These are phyloP conservation scores for Cyprinella venusta DNA, from an alignment of 2,797 vertebrate genomes.

Conservation along the genomic window DNA sequence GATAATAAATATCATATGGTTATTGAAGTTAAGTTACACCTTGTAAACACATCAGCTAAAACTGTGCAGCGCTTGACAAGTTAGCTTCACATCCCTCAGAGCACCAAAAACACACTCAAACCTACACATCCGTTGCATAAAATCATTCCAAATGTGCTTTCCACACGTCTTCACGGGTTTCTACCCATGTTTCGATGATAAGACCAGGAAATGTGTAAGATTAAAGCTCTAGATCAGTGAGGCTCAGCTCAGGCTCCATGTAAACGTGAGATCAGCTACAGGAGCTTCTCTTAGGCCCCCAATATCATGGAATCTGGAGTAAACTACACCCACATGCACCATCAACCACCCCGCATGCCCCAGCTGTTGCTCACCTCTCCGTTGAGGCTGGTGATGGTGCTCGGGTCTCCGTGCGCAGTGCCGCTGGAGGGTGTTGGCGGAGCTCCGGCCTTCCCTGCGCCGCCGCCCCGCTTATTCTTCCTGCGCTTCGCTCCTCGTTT, in stretches of 20 bases:
- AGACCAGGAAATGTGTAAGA: slow-evolving; percentile 4
- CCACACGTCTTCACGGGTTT: background rate
- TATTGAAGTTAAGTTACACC: background rate
- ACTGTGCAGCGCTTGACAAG: background rate
- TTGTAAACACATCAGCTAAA: slow-evolving; percentile 15
- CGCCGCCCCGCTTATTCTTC: slow-evolving; percentile 97
- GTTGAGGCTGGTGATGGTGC: slow-evolving; percentile 72
- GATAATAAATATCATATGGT: too few relatives aligned
- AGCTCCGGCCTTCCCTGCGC: slow-evolving; percentile 83
- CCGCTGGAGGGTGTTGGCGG: slow-evolving; percentile 78
- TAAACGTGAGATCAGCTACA: slow-evolving; percentile 31
- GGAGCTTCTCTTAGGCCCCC: background rate
- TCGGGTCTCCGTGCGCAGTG: slow-evolving; percentile 67
- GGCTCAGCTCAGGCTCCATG: background rate
- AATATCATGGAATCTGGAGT: background rate
- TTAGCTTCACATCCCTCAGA: slow-evolving; percentile 16
- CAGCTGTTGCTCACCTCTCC: slow-evolving; percentile 78
- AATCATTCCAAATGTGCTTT: background rate
- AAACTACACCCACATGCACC: background rate
- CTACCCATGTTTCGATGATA: background rate
- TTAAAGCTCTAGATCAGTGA: slow-evolving; percentile 23
- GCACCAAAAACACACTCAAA: background rate
- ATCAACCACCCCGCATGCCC: slow-evolving; percentile 25
- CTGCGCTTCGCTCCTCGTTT: slow-evolving; percentile 96
- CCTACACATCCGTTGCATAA: background rate